These are phyloP conservation scores for Aspiorhynchus laticeps DNA, from an alignment of 2,113 vertebrate genomes.

Conservation along the genomic window DNA sequence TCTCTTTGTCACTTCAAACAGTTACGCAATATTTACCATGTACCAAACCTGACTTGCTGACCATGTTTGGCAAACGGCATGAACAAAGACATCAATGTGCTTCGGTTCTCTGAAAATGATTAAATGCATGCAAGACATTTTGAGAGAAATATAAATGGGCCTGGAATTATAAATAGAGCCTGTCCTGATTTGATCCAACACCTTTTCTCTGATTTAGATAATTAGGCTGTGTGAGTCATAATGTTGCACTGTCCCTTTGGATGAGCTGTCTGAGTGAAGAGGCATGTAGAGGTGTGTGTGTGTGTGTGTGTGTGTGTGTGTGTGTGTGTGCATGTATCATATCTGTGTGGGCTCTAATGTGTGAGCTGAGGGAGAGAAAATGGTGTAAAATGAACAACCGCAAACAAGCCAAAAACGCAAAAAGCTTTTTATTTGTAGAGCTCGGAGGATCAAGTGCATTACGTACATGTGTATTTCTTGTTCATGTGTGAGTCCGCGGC, in stretches of 20 bases:
- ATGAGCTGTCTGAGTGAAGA: constrained; percentile 68
- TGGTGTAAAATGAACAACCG: constrained; percentile 39
- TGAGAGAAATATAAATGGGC: constrained; percentile 54
- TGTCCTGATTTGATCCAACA: constrained; percentile 76
- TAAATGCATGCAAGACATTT: neutral
- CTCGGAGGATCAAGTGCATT: constrained; percentile 38
- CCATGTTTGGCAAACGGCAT: neutral
- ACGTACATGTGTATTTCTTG: constrained; percentile 34
- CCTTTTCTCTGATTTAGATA: constrained; percentile 71
- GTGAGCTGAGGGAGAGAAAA: constrained; percentile 38
- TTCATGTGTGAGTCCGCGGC: constrained; percentile 23
- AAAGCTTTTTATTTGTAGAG: constrained; percentile 38
- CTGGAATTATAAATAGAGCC: constrained; percentile 74
- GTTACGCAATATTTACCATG: constrained; percentile 7
- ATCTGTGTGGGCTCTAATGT: constrained; percentile 48
- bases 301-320: constrained; percentile 54
- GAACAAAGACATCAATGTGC: neutral
- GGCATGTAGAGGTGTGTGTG: constrained; percentile 53
- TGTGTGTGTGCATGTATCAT: constrained; percentile 61
- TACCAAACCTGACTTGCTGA: constrained; percentile 8
- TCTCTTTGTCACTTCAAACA: constrained; percentile 6
- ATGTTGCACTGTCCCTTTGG: constrained; percentile 70
- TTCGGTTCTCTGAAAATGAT: neutral
- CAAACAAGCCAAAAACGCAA: constrained; percentile 41
- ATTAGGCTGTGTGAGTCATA: constrained; percentile 72